Conservation (phyloP, 1,140 invertebrate genomes). For the Megalonaias nervosa region DNA sequence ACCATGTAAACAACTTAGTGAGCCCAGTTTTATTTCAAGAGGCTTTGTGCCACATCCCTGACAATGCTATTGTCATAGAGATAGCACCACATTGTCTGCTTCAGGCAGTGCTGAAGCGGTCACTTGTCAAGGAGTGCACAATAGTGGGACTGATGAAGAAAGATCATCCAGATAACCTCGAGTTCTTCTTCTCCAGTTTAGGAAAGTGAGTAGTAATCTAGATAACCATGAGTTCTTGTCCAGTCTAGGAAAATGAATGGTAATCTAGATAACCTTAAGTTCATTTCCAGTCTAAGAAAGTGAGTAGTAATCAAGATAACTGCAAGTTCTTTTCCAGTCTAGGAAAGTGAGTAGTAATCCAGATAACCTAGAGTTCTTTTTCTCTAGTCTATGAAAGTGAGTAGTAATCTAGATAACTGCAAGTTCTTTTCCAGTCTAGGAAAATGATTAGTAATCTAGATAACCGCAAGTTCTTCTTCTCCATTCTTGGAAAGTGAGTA, state of each 20-base stretch:
- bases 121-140: slow-evolving; percentile 75
- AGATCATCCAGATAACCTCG: slow-evolving; percentile 78
- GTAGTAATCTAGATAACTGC: not conserved
- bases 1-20: slow-evolving; percentile 96
- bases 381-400: slow-evolving; percentile 20
- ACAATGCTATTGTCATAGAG: slow-evolving; percentile 91
- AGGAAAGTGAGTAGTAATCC: slow-evolving; percentile 55
- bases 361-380: slow-evolving; percentile 75
- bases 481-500: slow-evolving; percentile 82
- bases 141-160: slow-evolving; percentile 86
- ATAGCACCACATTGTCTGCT: slow-evolving; percentile 92
- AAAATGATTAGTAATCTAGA: not conserved
- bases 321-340: too few species aligned
- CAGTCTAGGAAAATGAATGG: not conserved
- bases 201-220: slow-evolving; percentile 78
- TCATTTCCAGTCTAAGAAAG: too few species aligned
- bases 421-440: not conserved
- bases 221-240: not conserved
- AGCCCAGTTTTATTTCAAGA: slow-evolving; percentile 88
- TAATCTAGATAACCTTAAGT: too few species aligned
- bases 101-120: slow-evolving; percentile 88
- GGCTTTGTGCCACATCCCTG: slow-evolving; percentile 86
- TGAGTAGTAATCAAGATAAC: too few species aligned
- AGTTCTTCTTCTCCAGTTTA: slow-evolving; percentile 80
- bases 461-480: slow-evolving; percentile 75